phyloP scores from a whole-genome alignment of 2,797 vertebrate species.

The Orestias chungarensis region DNA sequence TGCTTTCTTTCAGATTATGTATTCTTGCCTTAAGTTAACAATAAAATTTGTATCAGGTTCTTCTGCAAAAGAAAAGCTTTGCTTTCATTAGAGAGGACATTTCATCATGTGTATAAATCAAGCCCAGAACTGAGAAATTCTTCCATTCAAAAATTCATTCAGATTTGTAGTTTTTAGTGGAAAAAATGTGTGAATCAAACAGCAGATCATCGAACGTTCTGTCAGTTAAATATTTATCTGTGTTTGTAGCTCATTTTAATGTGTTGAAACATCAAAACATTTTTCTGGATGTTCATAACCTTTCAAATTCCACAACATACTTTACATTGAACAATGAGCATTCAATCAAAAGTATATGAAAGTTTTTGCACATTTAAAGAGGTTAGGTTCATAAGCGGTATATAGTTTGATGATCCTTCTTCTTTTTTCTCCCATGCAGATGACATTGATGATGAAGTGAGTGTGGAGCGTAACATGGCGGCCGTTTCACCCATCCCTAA shows the following conservation, averaged over 20 bases:
- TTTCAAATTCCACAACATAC: too few species aligned
- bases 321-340: too few species aligned
- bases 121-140: background rate
- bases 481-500: slow-evolving; percentile 75
- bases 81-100: too few species aligned
- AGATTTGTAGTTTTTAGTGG: background rate
- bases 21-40: too few species aligned
- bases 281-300: too few species aligned
- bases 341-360: too few species aligned
- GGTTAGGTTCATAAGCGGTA: background rate
- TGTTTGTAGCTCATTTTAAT: background rate
- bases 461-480: slow-evolving; percentile 65
- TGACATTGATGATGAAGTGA: slow-evolving; percentile 57
- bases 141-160: background rate
- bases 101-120: background rate
- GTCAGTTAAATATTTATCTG: background rate
- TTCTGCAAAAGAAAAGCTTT: background rate
- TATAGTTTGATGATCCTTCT: background rate
- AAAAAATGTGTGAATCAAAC: background rate
- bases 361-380: too few species aligned
- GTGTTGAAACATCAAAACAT: too few species aligned
- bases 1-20: background rate
- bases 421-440: background rate
- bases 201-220: background rate
- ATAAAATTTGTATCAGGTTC: too few species aligned